Base-by-base conservation (phyloP, 2,888 invertebrate genomes). In the Trichogramma dendrolimi region DNA sequence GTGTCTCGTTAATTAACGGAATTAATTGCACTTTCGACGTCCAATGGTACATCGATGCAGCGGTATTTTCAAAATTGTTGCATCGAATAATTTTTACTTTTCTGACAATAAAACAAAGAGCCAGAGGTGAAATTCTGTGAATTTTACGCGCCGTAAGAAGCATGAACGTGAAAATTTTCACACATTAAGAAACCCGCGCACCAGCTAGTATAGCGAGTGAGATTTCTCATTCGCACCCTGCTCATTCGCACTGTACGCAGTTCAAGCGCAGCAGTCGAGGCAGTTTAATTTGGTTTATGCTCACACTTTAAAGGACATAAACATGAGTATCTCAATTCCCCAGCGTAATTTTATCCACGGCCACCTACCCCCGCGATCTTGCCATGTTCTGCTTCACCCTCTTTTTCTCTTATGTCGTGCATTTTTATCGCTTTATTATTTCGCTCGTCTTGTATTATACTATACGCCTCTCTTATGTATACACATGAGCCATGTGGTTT, bases 251-350 rank as follows among this genome's bases (percentile, higher is more conserved):
- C 27, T 27, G 27, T 27, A 27, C 27, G 27, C 27, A 27, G 27
- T 43, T 6, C 27, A 11, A 6, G 43, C 53, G 14, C 60, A 55
- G 58, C 63, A 38, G 8, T 38, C 7, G 62, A 58, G 65, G 73
- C 70, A 72, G 72, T 78, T 78, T 76, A 76, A 79, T 77, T 77
- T 78, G 77, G 77, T 79, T 77, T 78, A 78, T 77, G 74, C 73
- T 70, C 69, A 73, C 73, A 76, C 74, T 77, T 75, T 75, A 71
- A 72, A 75, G 73, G 74, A 74, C 77, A 73, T 77, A 78, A 78
- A 78, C 78, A 75, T 75, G 76, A 27, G 72, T 78, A 78, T 78
- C 78, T 77, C 78, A 76, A 77, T 78, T 78, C 79, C 74, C 73
- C 64, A 70, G 70, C 73, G 74, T 78, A 79, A 79, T 79, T 78